A percentile compares a stretch with the other conserved stretches of the same genome.
Evolutionary conservation across 2,797 vertebrate species (phyloP).

Genomic region (Tapera naevia): DNA sequence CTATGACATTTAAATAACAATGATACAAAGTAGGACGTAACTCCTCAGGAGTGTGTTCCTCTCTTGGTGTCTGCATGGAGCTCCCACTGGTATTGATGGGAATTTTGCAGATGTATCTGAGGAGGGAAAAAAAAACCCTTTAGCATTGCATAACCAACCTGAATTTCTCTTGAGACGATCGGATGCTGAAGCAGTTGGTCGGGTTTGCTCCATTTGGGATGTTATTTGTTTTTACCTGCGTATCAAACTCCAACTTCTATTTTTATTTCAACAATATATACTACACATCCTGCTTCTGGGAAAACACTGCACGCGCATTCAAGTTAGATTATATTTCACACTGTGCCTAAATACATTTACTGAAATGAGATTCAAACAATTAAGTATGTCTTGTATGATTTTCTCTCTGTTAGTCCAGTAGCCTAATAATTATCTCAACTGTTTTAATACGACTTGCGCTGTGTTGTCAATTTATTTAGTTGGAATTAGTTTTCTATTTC

Average conservation of each 20-base stretch:
- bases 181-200: background rate
- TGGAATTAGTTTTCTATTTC: constrained; percentile 80
- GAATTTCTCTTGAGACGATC: constrained; percentile 13
- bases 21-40: background rate
- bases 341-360: constrained; percentile 56
- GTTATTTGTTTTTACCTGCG: constrained; percentile 48
- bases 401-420: constrained; percentile 68
- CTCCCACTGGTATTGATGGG: background rate
- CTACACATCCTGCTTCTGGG: background rate
- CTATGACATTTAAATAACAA: constrained; percentile 65
- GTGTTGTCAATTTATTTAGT: constrained; percentile 77
- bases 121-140: constrained; percentile 47
- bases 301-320: background rate
- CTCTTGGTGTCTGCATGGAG: background rate
- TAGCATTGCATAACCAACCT: constrained; percentile 38
- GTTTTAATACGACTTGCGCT: constrained; percentile 71
- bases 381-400: constrained; percentile 70
- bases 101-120: constrained; percentile 30
- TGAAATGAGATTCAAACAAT: constrained; percentile 76
- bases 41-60: background rate
- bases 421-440: constrained; percentile 71
- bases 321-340: constrained; percentile 50
- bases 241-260: constrained; percentile 35
- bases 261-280: constrained; percentile 26
- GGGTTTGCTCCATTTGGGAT: constrained; percentile 18